Evolutionary conservation across 2,888 invertebrate genomes (phyloP), one percentile per base, ranked within the genome.

Genomic region (Drosophila dives): DNA sequence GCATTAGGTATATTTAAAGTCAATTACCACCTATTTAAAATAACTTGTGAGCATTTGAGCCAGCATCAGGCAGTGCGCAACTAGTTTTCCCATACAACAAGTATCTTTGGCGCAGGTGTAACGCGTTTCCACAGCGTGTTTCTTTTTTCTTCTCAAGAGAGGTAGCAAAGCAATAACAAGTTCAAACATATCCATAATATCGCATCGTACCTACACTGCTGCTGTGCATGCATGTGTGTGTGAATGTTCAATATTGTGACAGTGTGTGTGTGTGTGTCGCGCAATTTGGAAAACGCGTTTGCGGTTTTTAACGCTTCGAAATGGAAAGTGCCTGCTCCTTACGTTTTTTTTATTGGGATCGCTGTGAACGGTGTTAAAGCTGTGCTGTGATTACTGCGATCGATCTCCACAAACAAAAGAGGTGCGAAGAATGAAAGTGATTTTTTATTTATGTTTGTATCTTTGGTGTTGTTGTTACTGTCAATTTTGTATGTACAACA

Each of bases 401-500:
- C 70, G 78, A 58, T 74, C 76, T 50, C 55, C 50, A 58, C 69
- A 60, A 75, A 45, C 51, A 64, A 81, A 72, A 29, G 67, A 90
- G 89, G 86, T 86, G 90, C 69, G 86, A 86, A 83, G 63, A 90
- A 72, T 86, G 89, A 90, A 86, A 90, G 87, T 77, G 73, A 58
- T 56, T 64, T 58, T 42, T 50, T 54, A 51, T 62, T 61, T 60
- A 45, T 66, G 50, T 42, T 64, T 48, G 56, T 54, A 42, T 33
- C 23, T 36, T 51, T 53, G 15, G 34, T 51, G 34, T 45, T 54
- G 34, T 26, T 23, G 11, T 42, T 62, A 45, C 48, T 34, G 65
- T 42, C 32, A 40, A 8, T 32, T 45, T 33, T 26, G 38, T 56
- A 50, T 38, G 53, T 17, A 66, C 33, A 23, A n/a, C 23, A 38